These are phyloP conservation scores for Calyptommatus sinebrachiatus DNA, from an alignment of 2,113 vertebrate genomes.

Conservation along the genomic window DNA sequence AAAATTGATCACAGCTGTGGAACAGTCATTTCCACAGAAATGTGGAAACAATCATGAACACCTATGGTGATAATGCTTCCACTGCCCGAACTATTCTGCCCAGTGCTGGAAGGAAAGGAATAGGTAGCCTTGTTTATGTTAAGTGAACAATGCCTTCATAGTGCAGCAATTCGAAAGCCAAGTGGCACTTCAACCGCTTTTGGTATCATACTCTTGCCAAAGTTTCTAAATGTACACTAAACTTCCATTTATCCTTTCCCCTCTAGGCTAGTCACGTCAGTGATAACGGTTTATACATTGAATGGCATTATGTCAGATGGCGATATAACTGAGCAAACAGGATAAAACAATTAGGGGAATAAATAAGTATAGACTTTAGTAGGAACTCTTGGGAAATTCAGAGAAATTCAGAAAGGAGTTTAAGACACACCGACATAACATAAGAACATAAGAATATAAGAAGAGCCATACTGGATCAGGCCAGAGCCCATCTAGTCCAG, in stretches of 20 bases:
- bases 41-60: constrained; percentile 37
- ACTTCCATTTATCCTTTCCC: neutral
- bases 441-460: too few relatives aligned
- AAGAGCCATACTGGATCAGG: too few relatives aligned
- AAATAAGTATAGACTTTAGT: neutral
- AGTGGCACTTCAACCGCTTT: constrained; percentile 5
- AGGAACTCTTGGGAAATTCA: neutral
- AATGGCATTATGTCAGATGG: neutral
- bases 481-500: too few relatives aligned
- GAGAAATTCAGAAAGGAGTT: neutral
- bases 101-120: constrained; percentile 7
- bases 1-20: constrained; percentile 16
- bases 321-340: neutral
- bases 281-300: neutral
- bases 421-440: too few relatives aligned
- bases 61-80: constrained; percentile 32
- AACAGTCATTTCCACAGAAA: constrained; percentile 15
- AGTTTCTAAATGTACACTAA: neutral
- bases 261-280: neutral
- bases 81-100: constrained; percentile 8
- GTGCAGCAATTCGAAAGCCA: neutral
- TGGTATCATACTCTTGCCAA: constrained; percentile 7
- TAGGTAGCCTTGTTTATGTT: constrained; percentile 19
- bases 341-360: neutral
- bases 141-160: constrained; percentile 23